These are phyloP conservation scores for Drosophila mimetica DNA, from an alignment of 2,888 invertebrate species.

Conservation along the genomic window DNA sequence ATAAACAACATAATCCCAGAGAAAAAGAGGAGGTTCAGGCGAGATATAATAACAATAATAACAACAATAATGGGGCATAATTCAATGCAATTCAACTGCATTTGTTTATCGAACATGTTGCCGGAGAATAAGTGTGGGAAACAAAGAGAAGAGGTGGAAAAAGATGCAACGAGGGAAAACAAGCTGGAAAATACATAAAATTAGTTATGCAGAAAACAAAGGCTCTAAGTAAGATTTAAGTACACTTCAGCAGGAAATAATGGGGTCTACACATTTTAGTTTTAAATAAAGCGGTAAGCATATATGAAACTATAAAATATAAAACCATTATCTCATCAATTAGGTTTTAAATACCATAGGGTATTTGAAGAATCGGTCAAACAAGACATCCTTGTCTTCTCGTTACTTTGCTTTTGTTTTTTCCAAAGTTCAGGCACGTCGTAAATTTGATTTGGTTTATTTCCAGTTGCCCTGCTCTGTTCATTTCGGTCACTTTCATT, in stretches of 20 bases:
- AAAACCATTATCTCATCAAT: too few species aligned
- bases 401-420: conserved; percentile 1
- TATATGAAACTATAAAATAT: too few species aligned
- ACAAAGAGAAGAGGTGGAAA: not conserved
- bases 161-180: conserved; percentile 16
- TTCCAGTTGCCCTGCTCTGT: conserved; percentile 65
- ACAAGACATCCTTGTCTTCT: not conserved
- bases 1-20: conserved; percentile 59
- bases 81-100: conserved; percentile 72
- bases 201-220: not conserved
- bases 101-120: conserved; percentile 68
- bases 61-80: conserved; percentile 73
- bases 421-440: conserved; percentile 62
- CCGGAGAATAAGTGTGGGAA: conserved; percentile 18
- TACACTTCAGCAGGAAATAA: too few species aligned
- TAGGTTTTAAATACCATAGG: too few species aligned
- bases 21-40: conserved; percentile 14
- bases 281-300: too few species aligned
- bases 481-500: conserved; percentile 37
- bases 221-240: not conserved
- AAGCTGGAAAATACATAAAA: not conserved
- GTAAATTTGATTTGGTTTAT: conserved; percentile 81
- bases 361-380: not conserved
- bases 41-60: conserved; percentile 47
- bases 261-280: too few species aligned